A percentile compares a stretch with the other conserved stretches of the same genome.
phyloP scores from a whole-genome alignment of 53 echinoderm and acorn worm species.

The Mesocentrotus franciscanus region DNA sequence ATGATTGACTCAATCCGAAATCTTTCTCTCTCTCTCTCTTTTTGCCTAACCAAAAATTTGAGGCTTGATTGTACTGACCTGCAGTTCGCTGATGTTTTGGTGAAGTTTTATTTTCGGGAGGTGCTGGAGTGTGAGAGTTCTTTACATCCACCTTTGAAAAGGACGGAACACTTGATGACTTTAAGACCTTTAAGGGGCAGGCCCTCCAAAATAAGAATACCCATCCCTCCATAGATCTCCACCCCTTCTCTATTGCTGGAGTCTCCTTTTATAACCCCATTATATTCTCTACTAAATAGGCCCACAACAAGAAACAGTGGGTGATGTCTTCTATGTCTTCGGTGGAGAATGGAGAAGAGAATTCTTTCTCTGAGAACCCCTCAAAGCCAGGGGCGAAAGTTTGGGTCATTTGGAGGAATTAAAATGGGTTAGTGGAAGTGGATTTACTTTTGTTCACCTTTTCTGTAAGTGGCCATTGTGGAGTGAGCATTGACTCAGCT shows the following conservation, averaged over 20 bases:
- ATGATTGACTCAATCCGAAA: neutral
- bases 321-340: constrained; percentile 27
- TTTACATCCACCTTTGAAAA: neutral
- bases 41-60: neutral
- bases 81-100: neutral
- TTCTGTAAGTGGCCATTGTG: neutral
- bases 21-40: neutral
- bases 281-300: constrained; percentile 28
- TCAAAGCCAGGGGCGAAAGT: constrained; percentile 48
- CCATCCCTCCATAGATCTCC: constrained; percentile 9
- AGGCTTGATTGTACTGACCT: neutral
- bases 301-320: constrained; percentile 26
- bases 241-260: neutral
- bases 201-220: neutral
- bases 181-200: constrained; percentile 32
- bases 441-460: constrained; percentile 1
- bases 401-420: constrained; percentile 13
- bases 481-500: neutral
- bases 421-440: constrained; percentile 43
- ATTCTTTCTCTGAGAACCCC: neutral
- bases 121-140: constrained; percentile 22
- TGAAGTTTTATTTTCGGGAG: constrained; percentile 18
- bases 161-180: constrained; percentile 39
- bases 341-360: too few species aligned
- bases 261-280: neutral